These are phyloP conservation scores for Phrynocephalus forsythii DNA, from an alignment of 2,797 vertebrate species.

Conservation along the genomic window DNA sequence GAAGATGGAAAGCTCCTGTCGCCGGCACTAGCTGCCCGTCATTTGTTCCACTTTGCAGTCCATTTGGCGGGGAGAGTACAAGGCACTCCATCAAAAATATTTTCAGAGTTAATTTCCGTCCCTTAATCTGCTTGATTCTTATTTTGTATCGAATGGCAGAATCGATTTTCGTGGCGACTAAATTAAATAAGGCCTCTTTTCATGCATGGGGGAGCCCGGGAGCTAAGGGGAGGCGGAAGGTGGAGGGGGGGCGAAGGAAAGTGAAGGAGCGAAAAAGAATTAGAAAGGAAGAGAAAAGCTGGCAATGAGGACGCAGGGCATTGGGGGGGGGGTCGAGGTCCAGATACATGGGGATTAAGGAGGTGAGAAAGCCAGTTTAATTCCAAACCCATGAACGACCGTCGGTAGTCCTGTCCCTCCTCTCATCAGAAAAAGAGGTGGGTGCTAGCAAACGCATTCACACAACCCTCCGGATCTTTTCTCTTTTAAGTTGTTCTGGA, in stretches of 20 bases:
- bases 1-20: constrained; percentile 98
- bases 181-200: constrained; percentile 86
- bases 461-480: neutral
- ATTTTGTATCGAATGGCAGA: constrained; percentile 96
- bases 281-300: constrained; percentile 22
- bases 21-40: constrained; percentile 95
- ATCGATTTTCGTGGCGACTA: constrained; percentile 96
- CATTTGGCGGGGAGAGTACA: constrained; percentile 95
- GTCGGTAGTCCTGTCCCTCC: no score
- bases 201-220: constrained; percentile 65
- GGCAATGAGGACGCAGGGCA: neutral
- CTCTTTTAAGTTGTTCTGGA: neutral
- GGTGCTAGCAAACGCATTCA: neutral
- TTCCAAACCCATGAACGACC: constrained; percentile 77
- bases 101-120: constrained; percentile 97
- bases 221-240: constrained; percentile 23
- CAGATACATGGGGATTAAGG: neutral
- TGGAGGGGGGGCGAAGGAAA: neutral
- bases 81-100: constrained; percentile 97
- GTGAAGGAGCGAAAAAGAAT: constrained; percentile 27
- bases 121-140: constrained; percentile 95
- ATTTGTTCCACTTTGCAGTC: constrained; percentile 99
- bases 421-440: constrained; percentile 53
- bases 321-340: neutral
- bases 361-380: constrained; percentile 1